phyloP scores from a whole-genome alignment of 2,797 vertebrate species.

The Rousettus madagascariensis region DNA sequence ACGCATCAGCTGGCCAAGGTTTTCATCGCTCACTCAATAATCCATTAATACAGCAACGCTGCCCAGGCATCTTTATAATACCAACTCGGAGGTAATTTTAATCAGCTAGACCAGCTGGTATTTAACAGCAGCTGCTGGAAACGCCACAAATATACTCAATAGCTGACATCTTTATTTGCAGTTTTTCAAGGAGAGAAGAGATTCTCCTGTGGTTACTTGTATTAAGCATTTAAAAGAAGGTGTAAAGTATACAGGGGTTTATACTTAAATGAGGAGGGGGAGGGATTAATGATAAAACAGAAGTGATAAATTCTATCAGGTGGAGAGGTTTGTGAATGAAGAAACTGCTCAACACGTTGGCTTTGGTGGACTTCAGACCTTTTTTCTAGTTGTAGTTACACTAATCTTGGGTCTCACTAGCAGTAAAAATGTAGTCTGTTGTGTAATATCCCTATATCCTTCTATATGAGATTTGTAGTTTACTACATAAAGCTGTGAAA shows the following conservation, averaged over 20 bases:
- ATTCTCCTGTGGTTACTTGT: constrained; percentile 89
- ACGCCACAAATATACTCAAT: constrained; percentile 92
- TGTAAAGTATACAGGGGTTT: constrained; percentile 74
- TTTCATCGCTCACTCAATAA: constrained; percentile 93
- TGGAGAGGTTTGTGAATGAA: constrained; percentile 74
- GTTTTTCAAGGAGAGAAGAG: constrained; percentile 90
- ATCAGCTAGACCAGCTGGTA: constrained; percentile 94
- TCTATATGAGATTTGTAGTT: constrained; percentile 56
- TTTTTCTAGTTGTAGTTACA: constrained; percentile 69
- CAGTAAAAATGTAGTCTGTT: constrained; percentile 66
- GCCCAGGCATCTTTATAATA: constrained; percentile 93
- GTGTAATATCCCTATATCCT: constrained; percentile 21
- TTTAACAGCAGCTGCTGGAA: constrained; percentile 93
- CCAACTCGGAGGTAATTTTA: constrained; percentile 93
- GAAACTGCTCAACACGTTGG: constrained; percentile 37
- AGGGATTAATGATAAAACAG: constrained; percentile 71
- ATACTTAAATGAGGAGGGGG: constrained; percentile 75
- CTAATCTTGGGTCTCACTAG: constrained; percentile 63
- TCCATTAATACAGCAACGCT: constrained; percentile 92
- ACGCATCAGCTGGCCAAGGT: constrained; percentile 93
- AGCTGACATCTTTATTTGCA: constrained; percentile 92
- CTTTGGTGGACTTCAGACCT: constrained; percentile 77
- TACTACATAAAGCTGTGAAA: constrained; percentile 63
- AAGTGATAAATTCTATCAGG: constrained; percentile 59
- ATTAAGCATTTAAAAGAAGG: constrained; percentile 82